Conservation (phyloP, 2,113 vertebrate species). For the Nibea coibor region DNA sequence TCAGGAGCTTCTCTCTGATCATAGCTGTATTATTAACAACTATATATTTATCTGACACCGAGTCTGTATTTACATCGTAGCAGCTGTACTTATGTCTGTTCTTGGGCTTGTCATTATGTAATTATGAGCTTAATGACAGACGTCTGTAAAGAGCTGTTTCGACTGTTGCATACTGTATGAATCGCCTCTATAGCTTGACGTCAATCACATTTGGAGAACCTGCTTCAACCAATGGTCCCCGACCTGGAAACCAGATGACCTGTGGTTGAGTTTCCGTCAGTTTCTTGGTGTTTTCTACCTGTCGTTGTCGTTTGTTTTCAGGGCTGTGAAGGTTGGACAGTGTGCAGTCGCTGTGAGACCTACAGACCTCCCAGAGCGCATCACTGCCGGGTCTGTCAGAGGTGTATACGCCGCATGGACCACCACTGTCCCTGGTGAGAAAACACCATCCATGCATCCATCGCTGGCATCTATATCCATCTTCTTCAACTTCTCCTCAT, state of each 20-base stretch:
- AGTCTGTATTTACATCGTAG: not conserved
- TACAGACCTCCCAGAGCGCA: slow-evolving; percentile 89
- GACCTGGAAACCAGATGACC: too few species aligned
- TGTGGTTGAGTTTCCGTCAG: not conserved
- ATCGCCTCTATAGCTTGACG: not conserved
- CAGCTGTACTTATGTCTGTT: slow-evolving; percentile 7
- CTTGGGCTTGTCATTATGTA: not conserved
- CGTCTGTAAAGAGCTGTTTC: not conserved
- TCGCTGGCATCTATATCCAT: too few species aligned
- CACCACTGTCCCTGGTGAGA: slow-evolving; percentile 90
- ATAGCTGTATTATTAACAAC: not conserved
- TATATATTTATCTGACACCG: not conserved
- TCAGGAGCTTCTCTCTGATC: slow-evolving; percentile 7
- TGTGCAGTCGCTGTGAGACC: slow-evolving; percentile 88
- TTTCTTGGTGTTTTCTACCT: not conserved
- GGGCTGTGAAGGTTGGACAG: slow-evolving; percentile 88
- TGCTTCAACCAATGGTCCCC: too few species aligned
- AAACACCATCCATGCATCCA: rapidly evolving
- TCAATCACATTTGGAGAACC: too few species aligned
- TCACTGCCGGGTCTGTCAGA: slow-evolving; percentile 88
- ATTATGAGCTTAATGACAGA: slow-evolving; percentile 13
- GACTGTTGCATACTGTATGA: not conserved
- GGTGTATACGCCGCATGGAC: slow-evolving; percentile 89
- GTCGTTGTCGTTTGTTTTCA: slow-evolving; percentile 33
- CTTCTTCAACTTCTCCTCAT: not conserved